These are phyloP conservation scores for Platycheirus rosarum DNA, from an alignment of 2,888 invertebrate species.

Conservation along the genomic window DNA sequence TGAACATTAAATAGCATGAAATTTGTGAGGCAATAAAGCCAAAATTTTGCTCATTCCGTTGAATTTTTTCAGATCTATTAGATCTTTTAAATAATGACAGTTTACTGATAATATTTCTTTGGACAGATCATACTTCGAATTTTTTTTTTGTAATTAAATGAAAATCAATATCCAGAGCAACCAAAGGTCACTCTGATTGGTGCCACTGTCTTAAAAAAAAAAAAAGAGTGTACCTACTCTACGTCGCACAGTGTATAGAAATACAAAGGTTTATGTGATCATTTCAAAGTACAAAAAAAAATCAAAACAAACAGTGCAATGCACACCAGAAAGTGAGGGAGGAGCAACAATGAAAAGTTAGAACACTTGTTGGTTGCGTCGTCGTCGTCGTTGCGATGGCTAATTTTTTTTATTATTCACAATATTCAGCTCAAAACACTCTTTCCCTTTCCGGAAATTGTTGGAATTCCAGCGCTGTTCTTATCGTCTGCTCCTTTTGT, in stretches of 20 bases:
- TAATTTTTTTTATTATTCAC: no score
- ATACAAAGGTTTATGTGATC: constrained; percentile 12
- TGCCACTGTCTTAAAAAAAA: not conserved
- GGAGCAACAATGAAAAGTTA: constrained; percentile 55
- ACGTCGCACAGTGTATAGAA: not conserved
- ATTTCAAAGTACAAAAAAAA: constrained; percentile 21
- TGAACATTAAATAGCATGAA: no score
- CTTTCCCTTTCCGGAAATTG: constrained; percentile 67
- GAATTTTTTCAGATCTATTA: no score
- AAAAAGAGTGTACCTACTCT: not conserved
- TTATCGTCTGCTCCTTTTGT: constrained; percentile 42
- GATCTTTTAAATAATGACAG: no score
- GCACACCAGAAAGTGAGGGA: constrained; percentile 60
- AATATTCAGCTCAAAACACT: constrained; percentile 8
- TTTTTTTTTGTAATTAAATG: no score
- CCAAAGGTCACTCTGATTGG: constrained; percentile 1
- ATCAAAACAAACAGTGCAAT: constrained; percentile 31
- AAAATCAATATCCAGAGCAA: no score
- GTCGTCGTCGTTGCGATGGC: constrained; percentile 47
- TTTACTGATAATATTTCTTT: no score
- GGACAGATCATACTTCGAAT: no score
- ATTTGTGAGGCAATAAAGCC: no score
- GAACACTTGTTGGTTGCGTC: constrained; percentile 70
- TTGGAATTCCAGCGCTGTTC: constrained; percentile 56
- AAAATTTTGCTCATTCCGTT: no score